Conservation (phyloP, 2,888 invertebrate species). For the Eulithis prunata region DNA sequence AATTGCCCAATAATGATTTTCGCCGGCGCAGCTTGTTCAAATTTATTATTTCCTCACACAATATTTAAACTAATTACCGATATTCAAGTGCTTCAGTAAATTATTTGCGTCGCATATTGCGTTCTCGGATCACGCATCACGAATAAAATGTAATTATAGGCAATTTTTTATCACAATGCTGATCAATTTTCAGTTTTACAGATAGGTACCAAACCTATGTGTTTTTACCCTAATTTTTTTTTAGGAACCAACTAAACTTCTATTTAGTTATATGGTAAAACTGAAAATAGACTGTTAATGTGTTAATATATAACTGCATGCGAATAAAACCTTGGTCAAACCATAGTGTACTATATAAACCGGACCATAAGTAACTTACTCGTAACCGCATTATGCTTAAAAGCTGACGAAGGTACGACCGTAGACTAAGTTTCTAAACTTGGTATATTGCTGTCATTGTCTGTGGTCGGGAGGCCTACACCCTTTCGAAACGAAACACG, state of each 20-base stretch:
- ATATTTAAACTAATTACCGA: constrained; percentile 50
- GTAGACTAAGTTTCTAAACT: constrained; percentile 66
- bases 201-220: too few species aligned
- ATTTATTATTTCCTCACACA: constrained; percentile 61
- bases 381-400: constrained; percentile 42
- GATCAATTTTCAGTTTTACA: too few species aligned
- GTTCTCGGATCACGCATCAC: constrained; percentile 36
- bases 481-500: constrained; percentile 66
- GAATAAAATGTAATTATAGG: constrained; percentile 18
- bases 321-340: neutral
- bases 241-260: too few species aligned
- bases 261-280: too few species aligned
- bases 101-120: constrained; percentile 41
- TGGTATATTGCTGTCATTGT: constrained; percentile 70
- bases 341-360: neutral
- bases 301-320: neutral
- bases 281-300: too few species aligned
- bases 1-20: constrained; percentile 72
- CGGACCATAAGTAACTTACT: constrained; percentile 15
- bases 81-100: constrained; percentile 43
- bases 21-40: constrained; percentile 59
- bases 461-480: constrained; percentile 56
- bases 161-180: too few species aligned
- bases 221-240: too few species aligned
- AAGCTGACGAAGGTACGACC: constrained; percentile 60